These are phyloP conservation scores for Lasioglossum morio DNA, from an alignment of 2,888 invertebrate species.

Conservation along the genomic window DNA sequence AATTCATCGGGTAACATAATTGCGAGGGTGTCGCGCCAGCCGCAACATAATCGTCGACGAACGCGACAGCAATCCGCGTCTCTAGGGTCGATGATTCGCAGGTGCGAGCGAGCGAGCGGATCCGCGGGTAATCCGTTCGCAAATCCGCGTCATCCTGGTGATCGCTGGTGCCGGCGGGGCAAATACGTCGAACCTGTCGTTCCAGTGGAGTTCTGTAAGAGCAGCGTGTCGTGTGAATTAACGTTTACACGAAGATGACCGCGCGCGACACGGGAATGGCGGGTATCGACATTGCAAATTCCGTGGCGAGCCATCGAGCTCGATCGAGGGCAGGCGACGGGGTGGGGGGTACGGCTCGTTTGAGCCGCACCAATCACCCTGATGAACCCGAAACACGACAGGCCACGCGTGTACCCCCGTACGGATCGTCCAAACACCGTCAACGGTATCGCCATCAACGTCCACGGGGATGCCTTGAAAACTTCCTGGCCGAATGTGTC, in stretches of 20 bases:
- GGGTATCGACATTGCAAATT: conserved; percentile 60
- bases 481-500: conserved; percentile 45
- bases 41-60: conserved; percentile 29
- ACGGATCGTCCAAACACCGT: neutral
- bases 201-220: neutral
- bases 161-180: neutral
- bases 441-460: neutral
- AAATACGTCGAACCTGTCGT: conserved; percentile 14
- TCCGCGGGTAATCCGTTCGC: conserved; percentile 22
- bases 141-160: conserved; percentile 28
- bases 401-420: conserved; percentile 25
- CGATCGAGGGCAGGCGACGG: neutral
- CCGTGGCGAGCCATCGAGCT: conserved; percentile 29
- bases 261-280: conserved; percentile 56
- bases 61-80: neutral
- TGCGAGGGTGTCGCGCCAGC: neutral
- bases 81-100: conserved; percentile 37
- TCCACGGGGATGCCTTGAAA: conserved; percentile 25
- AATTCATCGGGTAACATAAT: neutral
- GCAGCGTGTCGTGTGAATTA: conserved; percentile 9
- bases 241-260: conserved; percentile 57
- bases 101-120: conserved; percentile 20
- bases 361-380: conserved; percentile 57
- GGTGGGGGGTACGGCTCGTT: neutral
- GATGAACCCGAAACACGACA: conserved; percentile 55